These are phyloP conservation scores for Bedellia somnulentella DNA, from an alignment of 2,888 invertebrate species.

Conservation along the genomic window DNA sequence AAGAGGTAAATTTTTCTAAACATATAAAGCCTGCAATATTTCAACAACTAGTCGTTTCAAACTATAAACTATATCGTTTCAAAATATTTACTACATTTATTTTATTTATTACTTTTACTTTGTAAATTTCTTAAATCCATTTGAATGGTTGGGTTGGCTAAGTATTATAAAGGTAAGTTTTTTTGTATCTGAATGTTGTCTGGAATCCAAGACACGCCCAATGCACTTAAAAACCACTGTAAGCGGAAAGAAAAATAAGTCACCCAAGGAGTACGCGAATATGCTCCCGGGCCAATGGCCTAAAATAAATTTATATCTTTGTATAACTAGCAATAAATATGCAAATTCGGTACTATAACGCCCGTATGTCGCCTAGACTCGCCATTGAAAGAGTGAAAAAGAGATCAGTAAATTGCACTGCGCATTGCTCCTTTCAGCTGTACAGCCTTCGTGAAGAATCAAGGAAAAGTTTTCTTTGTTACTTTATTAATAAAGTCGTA, in stretches of 20 bases:
- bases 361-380: conserved; percentile 53
- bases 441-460: conserved; percentile 32
- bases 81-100: too few species aligned
- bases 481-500: conserved; percentile 35
- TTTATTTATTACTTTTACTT: too few species aligned
- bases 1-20: too few species aligned
- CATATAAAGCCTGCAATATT: too few species aligned
- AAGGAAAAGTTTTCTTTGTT: conserved; percentile 39
- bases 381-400: conserved; percentile 55
- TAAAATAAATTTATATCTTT: conserved; percentile 53
- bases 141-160: too few species aligned
- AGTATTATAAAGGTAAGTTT: background rate
- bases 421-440: conserved; percentile 56
- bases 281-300: conserved; percentile 35
- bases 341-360: conserved; percentile 56
- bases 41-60: too few species aligned
- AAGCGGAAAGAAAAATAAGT: conserved; percentile 26
- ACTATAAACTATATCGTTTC: too few species aligned
- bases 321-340: conserved; percentile 57
- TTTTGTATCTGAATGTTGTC: background rate
- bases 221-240: conserved; percentile 8
- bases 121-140: too few species aligned
- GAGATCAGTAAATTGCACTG: conserved; percentile 59
- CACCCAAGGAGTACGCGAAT: conserved; percentile 24
- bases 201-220: too few species aligned